phyloP scores from a whole-genome alignment of 2,888 invertebrate species.

The Byasa hedistus region DNA sequence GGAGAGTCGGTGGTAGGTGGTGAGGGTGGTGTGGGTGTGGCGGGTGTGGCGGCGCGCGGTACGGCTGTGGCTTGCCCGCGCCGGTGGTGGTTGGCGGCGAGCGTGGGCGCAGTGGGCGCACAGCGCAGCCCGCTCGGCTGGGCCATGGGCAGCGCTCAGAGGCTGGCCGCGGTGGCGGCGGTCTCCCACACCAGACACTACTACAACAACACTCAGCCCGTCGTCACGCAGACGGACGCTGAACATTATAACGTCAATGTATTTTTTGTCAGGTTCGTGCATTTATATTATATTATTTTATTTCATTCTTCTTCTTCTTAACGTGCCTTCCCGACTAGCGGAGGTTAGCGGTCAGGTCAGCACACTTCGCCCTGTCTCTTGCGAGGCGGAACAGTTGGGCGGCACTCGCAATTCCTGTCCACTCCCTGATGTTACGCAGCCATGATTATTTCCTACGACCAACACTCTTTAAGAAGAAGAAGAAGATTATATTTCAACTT shows the following conservation, averaged over 20 bases:
- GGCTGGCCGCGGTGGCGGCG: slow-evolving; percentile 81
- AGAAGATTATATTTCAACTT: too few relatives aligned
- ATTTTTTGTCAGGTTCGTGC: slow-evolving; percentile 87
- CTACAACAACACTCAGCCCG: slow-evolving; percentile 70
- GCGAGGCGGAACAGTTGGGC: too few relatives aligned
- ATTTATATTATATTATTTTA: neutral
- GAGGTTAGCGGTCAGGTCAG: too few relatives aligned
- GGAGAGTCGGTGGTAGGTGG: slow-evolving; percentile 40
- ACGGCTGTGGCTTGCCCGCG: slow-evolving; percentile 68
- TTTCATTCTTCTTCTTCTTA: neutral
- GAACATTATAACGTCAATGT: slow-evolving; percentile 79
- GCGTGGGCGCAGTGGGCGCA: slow-evolving; percentile 60
- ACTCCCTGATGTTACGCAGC: too few relatives aligned
- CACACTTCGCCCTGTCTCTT: too few relatives aligned
- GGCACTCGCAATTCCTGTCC: too few relatives aligned
- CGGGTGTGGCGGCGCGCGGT: slow-evolving; percentile 57
- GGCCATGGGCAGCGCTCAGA: slow-evolving; percentile 84
- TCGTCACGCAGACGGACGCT: slow-evolving; percentile 57
- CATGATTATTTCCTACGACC: too few relatives aligned
- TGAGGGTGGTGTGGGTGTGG: slow-evolving; percentile 62
- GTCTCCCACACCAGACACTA: slow-evolving; percentile 68
- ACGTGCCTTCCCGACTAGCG: too few relatives aligned
- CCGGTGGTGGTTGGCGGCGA: slow-evolving; percentile 62
- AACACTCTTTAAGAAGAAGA: too few relatives aligned
- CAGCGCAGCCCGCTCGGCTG: slow-evolving; percentile 78